phyloP scores from a whole-genome alignment of 2,113 vertebrate species.

The Meriones unguiculatus region DNA sequence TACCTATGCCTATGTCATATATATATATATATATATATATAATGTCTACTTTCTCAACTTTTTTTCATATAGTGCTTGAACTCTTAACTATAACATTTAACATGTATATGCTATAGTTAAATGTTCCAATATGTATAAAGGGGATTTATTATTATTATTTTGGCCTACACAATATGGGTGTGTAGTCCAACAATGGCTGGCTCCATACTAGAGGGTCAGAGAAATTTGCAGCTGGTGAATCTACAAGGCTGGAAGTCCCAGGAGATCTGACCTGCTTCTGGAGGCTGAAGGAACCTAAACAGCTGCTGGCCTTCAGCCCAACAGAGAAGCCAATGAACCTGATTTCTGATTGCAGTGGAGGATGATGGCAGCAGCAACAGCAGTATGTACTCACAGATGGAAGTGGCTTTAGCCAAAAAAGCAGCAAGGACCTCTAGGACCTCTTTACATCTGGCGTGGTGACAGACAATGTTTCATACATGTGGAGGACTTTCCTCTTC shows the following conservation, averaged over 20 bases:
- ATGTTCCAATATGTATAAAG: background rate
- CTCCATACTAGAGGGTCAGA: background rate
- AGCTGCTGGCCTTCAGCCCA: background rate
- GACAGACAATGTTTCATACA: background rate
- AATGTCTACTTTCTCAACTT: background rate
- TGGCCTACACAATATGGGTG: background rate
- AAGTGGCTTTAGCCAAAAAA: background rate
- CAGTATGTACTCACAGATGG: background rate
- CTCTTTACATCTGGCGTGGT: background rate
- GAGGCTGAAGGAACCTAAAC: background rate
- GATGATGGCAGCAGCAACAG: background rate
- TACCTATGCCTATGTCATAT: background rate
- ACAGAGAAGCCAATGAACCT: background rate
- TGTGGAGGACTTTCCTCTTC: background rate
- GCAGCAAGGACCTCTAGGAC: too few relatives aligned
- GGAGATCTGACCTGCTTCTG: too few relatives aligned
- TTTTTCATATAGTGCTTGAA: background rate
- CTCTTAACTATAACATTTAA: background rate
- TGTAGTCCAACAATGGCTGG: background rate
- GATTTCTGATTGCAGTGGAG: background rate
- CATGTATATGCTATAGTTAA: background rate
- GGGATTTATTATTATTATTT: background rate
- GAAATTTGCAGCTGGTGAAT: background rate
- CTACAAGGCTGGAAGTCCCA: too few relatives aligned
- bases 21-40: too few relatives aligned